Percentiles rank a stretch among this genome's conserved stretches.
phyloP scores from a whole-genome alignment of 2,888 invertebrate species.

The Pantelozetes paolii region DNA sequence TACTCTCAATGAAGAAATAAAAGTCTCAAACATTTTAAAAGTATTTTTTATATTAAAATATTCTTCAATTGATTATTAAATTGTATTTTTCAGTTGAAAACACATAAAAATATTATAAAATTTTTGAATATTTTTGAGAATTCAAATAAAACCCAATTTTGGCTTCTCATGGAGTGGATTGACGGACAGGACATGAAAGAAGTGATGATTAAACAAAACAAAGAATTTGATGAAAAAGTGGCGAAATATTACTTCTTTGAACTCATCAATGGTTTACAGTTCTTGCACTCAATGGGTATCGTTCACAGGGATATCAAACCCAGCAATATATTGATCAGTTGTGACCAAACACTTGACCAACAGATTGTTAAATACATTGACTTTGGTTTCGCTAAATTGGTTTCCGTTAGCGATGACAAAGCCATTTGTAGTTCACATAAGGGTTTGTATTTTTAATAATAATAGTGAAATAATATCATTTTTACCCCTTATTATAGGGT shows the following conservation, averaged over 20 bases:
- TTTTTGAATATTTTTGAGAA: not conserved
- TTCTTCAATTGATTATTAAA: not conserved
- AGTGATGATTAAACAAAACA: not conserved
- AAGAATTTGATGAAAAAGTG: constrained; percentile 4
- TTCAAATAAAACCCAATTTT: not conserved
- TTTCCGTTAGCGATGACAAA: not conserved
- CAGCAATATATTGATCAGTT: constrained; percentile 84
- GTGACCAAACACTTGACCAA: constrained; percentile 58
- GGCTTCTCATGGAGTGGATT: constrained; percentile 18
- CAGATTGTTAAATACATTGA: constrained; percentile 14
- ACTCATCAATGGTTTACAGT: constrained; percentile 85
- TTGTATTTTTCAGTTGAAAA: not conserved
- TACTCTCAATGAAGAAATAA: not conserved
- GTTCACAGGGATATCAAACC: constrained; percentile 99
- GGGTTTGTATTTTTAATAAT: not conserved
- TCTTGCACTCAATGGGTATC: constrained; percentile 87
- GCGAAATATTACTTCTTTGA: constrained; percentile 71
- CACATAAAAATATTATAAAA: not conserved
- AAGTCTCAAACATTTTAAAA: not conserved
- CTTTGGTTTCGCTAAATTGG: constrained; percentile 27
- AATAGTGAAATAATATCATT: not conserved
- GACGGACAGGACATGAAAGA: not conserved
- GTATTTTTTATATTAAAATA: no score
- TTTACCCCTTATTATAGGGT: not conserved
- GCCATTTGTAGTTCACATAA: constrained; percentile 8